Conservation (phyloP, 1,140 invertebrate species). For the Drosophila subpulchrella region DNA sequence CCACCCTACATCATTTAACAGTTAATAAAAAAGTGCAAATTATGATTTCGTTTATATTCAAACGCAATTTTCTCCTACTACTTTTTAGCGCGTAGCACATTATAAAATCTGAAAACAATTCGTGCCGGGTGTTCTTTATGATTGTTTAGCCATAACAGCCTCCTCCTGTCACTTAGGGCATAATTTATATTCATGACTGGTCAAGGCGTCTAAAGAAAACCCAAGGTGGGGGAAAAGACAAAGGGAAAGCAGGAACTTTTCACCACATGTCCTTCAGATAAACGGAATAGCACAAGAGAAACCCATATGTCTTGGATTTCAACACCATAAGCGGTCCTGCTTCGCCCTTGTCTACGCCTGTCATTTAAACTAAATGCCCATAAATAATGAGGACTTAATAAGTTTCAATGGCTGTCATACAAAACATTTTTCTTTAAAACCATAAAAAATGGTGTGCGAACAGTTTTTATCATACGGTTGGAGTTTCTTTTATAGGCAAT, state of each 20-base stretch:
- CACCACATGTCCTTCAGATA: slow-evolving; percentile 28
- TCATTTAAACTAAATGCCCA: slow-evolving; percentile 50
- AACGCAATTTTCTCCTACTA: background rate
- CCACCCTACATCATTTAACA: slow-evolving; percentile 8
- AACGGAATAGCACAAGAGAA: slow-evolving; percentile 31
- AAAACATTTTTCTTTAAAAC: slow-evolving; percentile 3
- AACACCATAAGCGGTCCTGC: slow-evolving; percentile 54
- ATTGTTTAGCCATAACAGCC: slow-evolving; percentile 31
- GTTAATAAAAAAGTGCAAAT: slow-evolving; percentile 18
- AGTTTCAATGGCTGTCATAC: slow-evolving; percentile 18
- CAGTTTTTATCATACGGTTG: background rate
- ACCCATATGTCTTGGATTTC: slow-evolving; percentile 60
- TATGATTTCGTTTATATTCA: slow-evolving; percentile 12
- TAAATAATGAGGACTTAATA: slow-evolving; percentile 61
- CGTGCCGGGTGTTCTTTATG: slow-evolving; percentile 36
- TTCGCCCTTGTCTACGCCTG: background rate
- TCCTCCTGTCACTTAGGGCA: slow-evolving; percentile 33
- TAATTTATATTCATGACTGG: slow-evolving; percentile 69
- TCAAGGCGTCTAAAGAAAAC: slow-evolving; percentile 20
- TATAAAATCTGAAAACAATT: slow-evolving; percentile 27
- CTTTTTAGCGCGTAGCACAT: background rate
- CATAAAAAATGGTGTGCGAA: background rate
- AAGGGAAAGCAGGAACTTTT: background rate
- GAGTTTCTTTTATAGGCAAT: no score
- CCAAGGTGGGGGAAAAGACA: background rate